phyloP scores from a whole-genome alignment of 64 coral and sea anemone species.

The Pachyseris speciosa region DNA sequence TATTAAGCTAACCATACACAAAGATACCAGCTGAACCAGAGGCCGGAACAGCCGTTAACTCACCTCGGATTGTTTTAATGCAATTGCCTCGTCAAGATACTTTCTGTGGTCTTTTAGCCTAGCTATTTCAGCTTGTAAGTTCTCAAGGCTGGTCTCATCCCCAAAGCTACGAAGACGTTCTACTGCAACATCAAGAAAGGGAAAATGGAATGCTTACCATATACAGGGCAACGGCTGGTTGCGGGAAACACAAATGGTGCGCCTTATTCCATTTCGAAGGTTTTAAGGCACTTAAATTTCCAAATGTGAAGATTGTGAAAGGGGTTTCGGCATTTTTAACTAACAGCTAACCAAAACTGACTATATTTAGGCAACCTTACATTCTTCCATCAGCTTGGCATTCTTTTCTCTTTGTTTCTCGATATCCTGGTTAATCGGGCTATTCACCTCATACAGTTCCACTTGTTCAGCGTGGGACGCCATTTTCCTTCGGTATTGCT shows the following conservation, averaged over 20 bases:
- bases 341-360: too few relatives aligned
- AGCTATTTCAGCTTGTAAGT: background rate
- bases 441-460: constrained; percentile 43
- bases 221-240: too few relatives aligned
- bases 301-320: too few relatives aligned
- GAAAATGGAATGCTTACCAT: too few relatives aligned
- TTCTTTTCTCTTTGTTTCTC: constrained; percentile 39
- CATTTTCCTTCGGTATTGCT: constrained; percentile 65
- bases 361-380: constrained; percentile 5
- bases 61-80: background rate
- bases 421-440: constrained; percentile 33
- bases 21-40: too few relatives aligned
- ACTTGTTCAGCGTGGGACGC: constrained; percentile 37
- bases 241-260: too few relatives aligned
- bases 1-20: too few relatives aligned
- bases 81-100: background rate
- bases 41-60: background rate
- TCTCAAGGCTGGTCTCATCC: background rate
- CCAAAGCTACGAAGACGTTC: background rate
- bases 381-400: constrained; percentile 41
- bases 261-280: too few relatives aligned
- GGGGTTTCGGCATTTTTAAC: too few relatives aligned
- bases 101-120: background rate
- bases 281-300: too few relatives aligned
- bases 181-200: background rate